Evolutionary conservation across 2,888 invertebrate genomes (phyloP).

Genomic region (Athalia circularis): DNA sequence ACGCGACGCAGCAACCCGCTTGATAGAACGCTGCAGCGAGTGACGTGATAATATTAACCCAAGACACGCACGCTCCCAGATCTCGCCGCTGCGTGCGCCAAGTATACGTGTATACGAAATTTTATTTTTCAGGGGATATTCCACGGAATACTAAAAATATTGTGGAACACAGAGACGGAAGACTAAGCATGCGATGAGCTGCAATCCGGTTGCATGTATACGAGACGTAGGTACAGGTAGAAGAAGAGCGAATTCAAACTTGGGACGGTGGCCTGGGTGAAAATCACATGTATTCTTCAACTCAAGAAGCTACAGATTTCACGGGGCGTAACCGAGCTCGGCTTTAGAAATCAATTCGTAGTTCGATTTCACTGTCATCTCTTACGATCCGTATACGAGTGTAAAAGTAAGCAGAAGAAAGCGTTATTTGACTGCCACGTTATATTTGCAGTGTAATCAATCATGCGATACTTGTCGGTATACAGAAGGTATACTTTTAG

Average conservation of each 20-base stretch:
- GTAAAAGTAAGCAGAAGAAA: constrained; percentile 36
- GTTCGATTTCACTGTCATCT: constrained; percentile 40
- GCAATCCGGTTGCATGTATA: neutral
- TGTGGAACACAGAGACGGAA: no score
- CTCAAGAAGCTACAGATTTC: constrained; percentile 12
- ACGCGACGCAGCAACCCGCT: no score
- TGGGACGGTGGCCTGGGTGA: neutral
- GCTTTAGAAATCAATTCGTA: constrained; percentile 40
- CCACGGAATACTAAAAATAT: no score
- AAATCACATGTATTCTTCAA: constrained; percentile 31
- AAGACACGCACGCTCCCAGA: no score
- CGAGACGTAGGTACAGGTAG: constrained; percentile 42
- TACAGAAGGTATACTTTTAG: neutral
- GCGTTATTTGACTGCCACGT: constrained; percentile 38
- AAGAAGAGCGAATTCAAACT: neutral
- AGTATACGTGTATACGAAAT: no score
- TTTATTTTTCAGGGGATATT: no score
- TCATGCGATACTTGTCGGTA: neutral
- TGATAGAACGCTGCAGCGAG: no score
- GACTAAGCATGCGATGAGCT: neutral
- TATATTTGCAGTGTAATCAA: constrained; percentile 38
- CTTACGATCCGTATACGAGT: neutral
- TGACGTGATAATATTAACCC: no score
- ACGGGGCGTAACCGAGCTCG: constrained; percentile 30
- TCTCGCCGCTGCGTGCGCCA: no score